Evolutionary conservation across 2,888 invertebrate genomes (phyloP).

Genomic region (Eurytoma californica): DNA sequence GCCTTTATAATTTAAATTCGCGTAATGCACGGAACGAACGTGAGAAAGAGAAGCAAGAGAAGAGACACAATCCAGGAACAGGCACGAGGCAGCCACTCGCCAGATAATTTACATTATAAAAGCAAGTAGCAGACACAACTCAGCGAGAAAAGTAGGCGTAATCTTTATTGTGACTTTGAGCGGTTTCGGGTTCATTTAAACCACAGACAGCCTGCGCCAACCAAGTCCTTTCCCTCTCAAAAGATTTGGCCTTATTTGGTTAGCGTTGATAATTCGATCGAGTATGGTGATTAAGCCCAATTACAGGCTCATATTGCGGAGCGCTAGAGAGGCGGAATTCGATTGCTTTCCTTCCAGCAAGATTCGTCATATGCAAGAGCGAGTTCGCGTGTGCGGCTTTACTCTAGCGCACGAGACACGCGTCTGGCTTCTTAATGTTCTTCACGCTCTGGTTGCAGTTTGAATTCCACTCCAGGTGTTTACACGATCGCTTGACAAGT

Average conservation of each 20-base stretch:
- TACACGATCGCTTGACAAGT: slow-evolving; percentile 44
- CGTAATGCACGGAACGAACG: background rate
- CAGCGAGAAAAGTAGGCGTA: slow-evolving; percentile 13
- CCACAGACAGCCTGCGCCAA: slow-evolving; percentile 1
- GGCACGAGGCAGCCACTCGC: too few species aligned
- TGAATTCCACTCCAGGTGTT: slow-evolving; percentile 26
- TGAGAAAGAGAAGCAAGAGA: background rate
- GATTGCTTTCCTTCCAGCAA: too few species aligned
- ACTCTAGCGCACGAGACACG: slow-evolving; percentile 16
- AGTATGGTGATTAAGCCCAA: slow-evolving; percentile 22
- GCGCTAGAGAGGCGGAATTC: too few species aligned
- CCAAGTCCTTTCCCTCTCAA: background rate
- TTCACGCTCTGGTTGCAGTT: slow-evolving; percentile 49
- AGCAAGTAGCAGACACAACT: background rate
- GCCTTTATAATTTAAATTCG: background rate
- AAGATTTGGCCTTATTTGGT: background rate
- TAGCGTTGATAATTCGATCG: slow-evolving; percentile 26
- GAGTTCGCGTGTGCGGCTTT: background rate
- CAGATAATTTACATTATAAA: slow-evolving; percentile 35
- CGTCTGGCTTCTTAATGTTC: slow-evolving; percentile 37
- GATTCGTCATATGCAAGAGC: too few species aligned
- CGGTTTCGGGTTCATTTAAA: slow-evolving; percentile 24
- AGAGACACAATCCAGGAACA: too few species aligned
- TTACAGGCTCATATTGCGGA: slow-evolving; percentile 2
- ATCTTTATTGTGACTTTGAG: slow-evolving; percentile 29